Evolutionary conservation across 2,797 vertebrate species (phyloP), one percentile per base, ranked within the genome.

Genomic region (Columba guinea): DNA sequence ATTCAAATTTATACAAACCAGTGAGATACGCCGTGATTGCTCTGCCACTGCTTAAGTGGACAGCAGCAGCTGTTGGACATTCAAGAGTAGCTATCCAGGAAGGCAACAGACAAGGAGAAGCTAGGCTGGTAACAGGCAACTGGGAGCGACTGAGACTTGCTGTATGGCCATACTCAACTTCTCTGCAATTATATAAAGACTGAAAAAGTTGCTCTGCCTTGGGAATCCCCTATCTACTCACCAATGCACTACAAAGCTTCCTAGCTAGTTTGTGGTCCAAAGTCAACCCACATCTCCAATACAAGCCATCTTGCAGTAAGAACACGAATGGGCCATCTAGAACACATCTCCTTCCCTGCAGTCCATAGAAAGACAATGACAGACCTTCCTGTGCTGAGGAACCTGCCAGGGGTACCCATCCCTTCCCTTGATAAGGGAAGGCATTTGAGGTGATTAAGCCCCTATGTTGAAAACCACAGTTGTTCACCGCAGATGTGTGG

Each of bases 401-500:
- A 28, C 28, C 39, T 70, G 56, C 7, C 16, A 67, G 35, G 56
- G 19, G 17, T 34, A 56, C 18, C 44, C 18, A 14, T 3, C 9
- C 13, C 6, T 64, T 85, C 12, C 30, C 17, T 8, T 53, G 28
- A 15, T 3, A 4, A 64, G 13, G 8, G 5, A 63, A 16, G 12
- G 13, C 5, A 1, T 74, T 51, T 37, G 27, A 44, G n/a, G 30
- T 21, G 22, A 15, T 30, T 46, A 28, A 53, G 23, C 3, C 19
- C 20, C 37, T 21, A 0, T 1, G 2, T 4, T 51, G 73, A 84
- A 73, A 27, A 65, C 9, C 1, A 10, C 20, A 48, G 32, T 5
- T 58, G 10, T 24, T 56, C 23, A 74, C 9, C 28, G 91, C 56
- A 71, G 62, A n/a, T 37, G 68, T 37, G 68, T 63, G 55, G 41